Percentiles rank a stretch among this genome's conserved stretches.
Conservation (phyloP, 1,140 invertebrate species). For the Drosophila parvula region DNA sequence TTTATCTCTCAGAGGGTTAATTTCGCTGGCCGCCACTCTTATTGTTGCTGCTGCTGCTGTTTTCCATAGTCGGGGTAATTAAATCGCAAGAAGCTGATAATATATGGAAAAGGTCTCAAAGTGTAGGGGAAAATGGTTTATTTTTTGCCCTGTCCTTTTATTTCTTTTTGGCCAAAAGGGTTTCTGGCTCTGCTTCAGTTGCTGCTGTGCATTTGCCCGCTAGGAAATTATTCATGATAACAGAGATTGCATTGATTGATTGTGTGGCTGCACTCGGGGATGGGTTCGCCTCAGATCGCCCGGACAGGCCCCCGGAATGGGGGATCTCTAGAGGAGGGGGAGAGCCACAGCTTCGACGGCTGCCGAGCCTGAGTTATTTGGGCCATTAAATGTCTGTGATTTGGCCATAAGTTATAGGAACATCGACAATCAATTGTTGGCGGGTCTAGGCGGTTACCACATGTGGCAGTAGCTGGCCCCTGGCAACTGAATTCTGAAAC, state of each 20-base stretch:
- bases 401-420: conserved; percentile 73
- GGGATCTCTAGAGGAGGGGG: conserved; percentile 17
- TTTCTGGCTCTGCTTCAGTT: conserved; percentile 31
- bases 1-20: conserved; percentile 77
- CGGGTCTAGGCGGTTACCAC: conserved; percentile 53
- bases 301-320: conserved; percentile 7
- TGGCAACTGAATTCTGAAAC: conserved; percentile 42
- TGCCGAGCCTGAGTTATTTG: conserved; percentile 68
- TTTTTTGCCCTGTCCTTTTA: conserved; percentile 19
- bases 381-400: conserved; percentile 77
- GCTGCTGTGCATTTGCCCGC: conserved; percentile 65
- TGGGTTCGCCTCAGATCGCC: conserved; percentile 38
- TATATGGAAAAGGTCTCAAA: conserved; percentile 50
- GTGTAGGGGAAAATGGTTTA: conserved; percentile 52
- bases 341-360: conserved; percentile 36
- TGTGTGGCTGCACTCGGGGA: conserved; percentile 60
- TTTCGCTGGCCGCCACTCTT: conserved; percentile 39
- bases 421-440: conserved; percentile 69
- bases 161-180: conserved; percentile 57
- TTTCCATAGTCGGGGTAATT: conserved; percentile 72
- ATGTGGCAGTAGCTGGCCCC: conserved; percentile 45
- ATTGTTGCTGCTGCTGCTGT: conserved; percentile 34
- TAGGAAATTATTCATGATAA: conserved; percentile 82
- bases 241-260: conserved; percentile 81
- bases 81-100: conserved; percentile 76